A percentile compares a stretch with the other conserved stretches of the same genome.
Conservation (phyloP, 1,140 invertebrate species). For the Odontomachus brunneus region DNA sequence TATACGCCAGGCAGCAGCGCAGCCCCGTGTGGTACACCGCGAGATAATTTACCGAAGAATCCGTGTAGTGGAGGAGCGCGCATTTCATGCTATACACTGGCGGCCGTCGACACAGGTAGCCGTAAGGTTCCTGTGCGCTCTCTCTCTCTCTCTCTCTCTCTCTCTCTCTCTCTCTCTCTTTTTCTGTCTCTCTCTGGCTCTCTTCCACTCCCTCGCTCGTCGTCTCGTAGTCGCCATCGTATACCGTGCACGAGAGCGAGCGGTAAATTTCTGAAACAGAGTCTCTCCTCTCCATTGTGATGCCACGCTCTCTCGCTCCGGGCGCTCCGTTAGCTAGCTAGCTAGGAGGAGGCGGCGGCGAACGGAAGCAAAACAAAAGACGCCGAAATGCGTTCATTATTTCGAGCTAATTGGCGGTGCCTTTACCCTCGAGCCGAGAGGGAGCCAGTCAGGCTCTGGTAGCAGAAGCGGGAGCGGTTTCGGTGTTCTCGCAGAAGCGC, state of each 20-base stretch:
- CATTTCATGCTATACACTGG: conserved; percentile 45
- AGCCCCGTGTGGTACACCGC: not conserved
- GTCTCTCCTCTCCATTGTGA: conserved; percentile 71
- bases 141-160: conserved; percentile 9
- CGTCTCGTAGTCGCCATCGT: conserved; percentile 40
- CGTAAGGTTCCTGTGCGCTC: conserved; percentile 55
- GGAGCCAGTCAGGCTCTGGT: conserved; percentile 68
- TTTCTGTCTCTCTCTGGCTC: conserved; percentile 12
- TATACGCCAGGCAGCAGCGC: not conserved
- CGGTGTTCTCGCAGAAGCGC: conserved; percentile 66
- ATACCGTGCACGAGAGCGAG: conserved; percentile 21
- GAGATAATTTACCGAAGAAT: conserved; percentile 47
- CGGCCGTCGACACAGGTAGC: conserved; percentile 48
- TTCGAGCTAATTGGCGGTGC: conserved; percentile 86
- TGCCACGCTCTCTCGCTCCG: conserved; percentile 79
- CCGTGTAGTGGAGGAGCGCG: conserved; percentile 38
- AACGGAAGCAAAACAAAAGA: conserved; percentile 84
- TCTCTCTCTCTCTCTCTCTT: conserved; percentile 13
- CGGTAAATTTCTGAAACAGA: conserved; percentile 77
- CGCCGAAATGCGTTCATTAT: conserved; percentile 85
- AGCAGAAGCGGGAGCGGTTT: conserved; percentile 65
- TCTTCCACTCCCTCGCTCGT: not conserved
- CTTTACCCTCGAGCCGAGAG: conserved; percentile 79
- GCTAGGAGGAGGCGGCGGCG: conserved; percentile 71
- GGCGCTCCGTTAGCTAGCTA: conserved; percentile 79